phyloP scores from a whole-genome alignment of 2,113 vertebrate genomes.

The Cryptomyrus ogoouensis region DNA sequence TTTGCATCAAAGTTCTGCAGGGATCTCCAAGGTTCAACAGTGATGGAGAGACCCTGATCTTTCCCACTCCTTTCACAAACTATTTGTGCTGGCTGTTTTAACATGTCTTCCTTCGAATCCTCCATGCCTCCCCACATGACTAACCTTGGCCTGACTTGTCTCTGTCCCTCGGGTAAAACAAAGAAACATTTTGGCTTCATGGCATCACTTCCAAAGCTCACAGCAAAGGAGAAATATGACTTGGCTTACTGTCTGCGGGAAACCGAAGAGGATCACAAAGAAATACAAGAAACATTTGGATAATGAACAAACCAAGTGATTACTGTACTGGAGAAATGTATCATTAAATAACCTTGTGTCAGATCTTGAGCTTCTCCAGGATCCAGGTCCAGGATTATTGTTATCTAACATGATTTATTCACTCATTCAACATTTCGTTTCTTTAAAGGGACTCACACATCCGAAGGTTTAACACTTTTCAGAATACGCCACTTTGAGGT shows the following conservation, averaged over 20 bases:
- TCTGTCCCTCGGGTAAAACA: slow-evolving; percentile 4
- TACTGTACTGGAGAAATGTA: background rate
- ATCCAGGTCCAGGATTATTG: background rate
- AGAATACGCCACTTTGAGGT: background rate
- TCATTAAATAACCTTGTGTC: background rate
- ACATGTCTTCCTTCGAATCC: background rate
- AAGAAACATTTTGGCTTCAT: background rate
- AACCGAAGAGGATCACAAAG: background rate
- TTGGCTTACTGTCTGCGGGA: background rate
- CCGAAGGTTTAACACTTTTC: background rate
- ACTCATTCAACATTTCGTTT: background rate
- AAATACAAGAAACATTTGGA: background rate
- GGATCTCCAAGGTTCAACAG: background rate
- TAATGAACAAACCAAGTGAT: background rate
- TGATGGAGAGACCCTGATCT: background rate
- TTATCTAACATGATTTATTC: background rate
- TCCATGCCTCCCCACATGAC: slow-evolving; percentile 8
- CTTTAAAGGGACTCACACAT: background rate
- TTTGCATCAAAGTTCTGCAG: background rate
- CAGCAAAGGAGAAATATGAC: background rate
- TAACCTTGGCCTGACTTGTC: slow-evolving; percentile 17
- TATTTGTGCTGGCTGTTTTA: background rate
- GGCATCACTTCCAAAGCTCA: background rate
- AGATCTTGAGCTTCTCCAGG: background rate
- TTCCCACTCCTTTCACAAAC: background rate